Base-by-base conservation (phyloP, 2,797 vertebrate genomes). In the Cygnus olor region DNA sequence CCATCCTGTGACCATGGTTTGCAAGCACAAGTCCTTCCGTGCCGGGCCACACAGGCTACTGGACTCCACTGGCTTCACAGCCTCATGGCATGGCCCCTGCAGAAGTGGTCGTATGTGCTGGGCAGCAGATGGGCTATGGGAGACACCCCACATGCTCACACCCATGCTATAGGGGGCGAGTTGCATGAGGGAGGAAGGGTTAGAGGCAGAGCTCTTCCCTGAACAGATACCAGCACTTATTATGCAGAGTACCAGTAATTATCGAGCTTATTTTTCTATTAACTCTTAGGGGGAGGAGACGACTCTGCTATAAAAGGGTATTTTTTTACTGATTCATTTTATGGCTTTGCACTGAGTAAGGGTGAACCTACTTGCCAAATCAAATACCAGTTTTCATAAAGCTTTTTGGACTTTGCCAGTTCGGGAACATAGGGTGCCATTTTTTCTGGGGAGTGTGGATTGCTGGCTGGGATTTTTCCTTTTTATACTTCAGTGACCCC, bases 91-190 rank as follows among this genome's bases (percentile, higher is more conserved):
- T 1, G 3, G 40, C 34, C 42, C 25, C 34, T 47, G 34, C 3
- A 30, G 38, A 25, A 3, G 0, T 3, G 12, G 32, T 1, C 34
- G 20, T 40, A 53, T 6, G 1, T 49, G 32, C 34, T 11, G 44
- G 11, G 34, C 19, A 45, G 16, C 56, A 54, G 56, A 32, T 6
- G 10, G 14, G n/a, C 44, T 51, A 0, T 3, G 21, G 30, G 56
- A 60, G 27, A 42, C 3, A 2, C 47, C 0, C 0, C 0, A 0
- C 40, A 22, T 65, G 36, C 47, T 65, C 70, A 38, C 16, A n/a
- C 3, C 5, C 0, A 0, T 44, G 47, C 28, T 63, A 25, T 19
- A 3, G 2, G 34, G 42, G 38, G 6, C 21, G 45, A 51, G 25
- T 80, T 85, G 30, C 40, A 64, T 15, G 19, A 40, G 42, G 16